A percentile compares a stretch with the other conserved stretches of the same genome.
Evolutionary conservation across 92 coral and sea anemone genomes (phyloP).

Genomic region (Porites divaricata): DNA sequence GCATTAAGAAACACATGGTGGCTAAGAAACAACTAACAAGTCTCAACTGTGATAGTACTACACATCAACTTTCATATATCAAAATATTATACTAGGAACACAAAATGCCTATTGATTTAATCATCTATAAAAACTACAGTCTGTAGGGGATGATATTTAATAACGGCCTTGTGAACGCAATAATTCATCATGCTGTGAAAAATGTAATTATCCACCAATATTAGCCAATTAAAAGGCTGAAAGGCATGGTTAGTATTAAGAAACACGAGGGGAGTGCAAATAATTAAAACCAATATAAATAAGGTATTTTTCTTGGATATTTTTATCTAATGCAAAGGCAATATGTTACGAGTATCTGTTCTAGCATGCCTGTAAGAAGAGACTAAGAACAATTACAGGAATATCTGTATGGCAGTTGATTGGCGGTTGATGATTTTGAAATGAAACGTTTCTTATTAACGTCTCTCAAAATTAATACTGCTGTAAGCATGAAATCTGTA

Average conservation of each 20-base stretch:
- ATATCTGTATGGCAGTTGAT: not conserved
- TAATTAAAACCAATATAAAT: not conserved
- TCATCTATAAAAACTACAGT: not conserved
- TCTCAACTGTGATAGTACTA: too few species aligned
- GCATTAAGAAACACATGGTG: not conserved
- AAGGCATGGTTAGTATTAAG: not conserved
- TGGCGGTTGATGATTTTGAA: not conserved
- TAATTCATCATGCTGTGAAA: not conserved
- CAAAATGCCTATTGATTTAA: too few species aligned
- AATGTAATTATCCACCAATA: not conserved
- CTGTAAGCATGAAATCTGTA: not conserved
- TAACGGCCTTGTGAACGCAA: not conserved
- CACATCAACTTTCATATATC: too few species aligned
- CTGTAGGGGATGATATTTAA: not conserved
- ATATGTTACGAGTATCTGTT: too few species aligned
- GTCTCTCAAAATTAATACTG: not conserved
- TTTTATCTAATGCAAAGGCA: not conserved
- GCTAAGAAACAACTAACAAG: too few species aligned
- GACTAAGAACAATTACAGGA: not conserved
- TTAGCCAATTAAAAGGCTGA: conserved; percentile 7
- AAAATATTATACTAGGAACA: too few species aligned
- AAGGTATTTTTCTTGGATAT: not conserved
- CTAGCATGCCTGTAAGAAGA: not conserved
- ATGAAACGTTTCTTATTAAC: too few species aligned
- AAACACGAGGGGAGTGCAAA: not conserved